phyloP scores from a whole-genome alignment of 2,888 invertebrate genomes.

The Hololepta plana region DNA sequence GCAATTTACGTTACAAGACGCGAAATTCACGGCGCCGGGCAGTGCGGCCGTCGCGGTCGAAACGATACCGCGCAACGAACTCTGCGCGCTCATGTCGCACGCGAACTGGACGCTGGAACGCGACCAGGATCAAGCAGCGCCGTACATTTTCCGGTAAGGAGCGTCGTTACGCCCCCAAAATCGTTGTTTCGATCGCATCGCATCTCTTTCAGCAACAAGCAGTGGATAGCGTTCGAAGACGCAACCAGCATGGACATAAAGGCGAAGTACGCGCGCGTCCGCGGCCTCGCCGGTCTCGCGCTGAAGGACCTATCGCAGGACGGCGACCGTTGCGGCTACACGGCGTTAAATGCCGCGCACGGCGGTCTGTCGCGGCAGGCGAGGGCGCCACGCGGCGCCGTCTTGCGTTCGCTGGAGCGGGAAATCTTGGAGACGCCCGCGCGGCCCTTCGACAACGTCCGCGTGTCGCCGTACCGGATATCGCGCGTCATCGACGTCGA shows the following conservation, averaged over 20 bases:
- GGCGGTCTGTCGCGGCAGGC: constrained; percentile 40
- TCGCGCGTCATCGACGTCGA: constrained; percentile 54
- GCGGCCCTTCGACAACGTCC: constrained; percentile 37
- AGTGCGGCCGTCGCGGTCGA: constrained; percentile 39
- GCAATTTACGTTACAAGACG: constrained; percentile 45
- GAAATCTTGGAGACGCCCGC: constrained; percentile 36
- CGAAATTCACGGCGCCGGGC: constrained; percentile 47
- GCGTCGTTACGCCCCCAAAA: too few relatives aligned
- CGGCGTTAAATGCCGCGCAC: constrained; percentile 28
- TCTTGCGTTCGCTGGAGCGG: constrained; percentile 41
- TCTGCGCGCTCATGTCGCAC: constrained; percentile 38
- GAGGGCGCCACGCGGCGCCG: constrained; percentile 43
- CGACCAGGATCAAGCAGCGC: constrained; percentile 60
- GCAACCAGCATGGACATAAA: constrained; percentile 54
- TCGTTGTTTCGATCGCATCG: not conserved
- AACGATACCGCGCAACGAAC: constrained; percentile 41
- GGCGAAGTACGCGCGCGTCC: constrained; percentile 53
- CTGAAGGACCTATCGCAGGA: constrained; percentile 34
- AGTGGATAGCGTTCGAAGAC: constrained; percentile 65
- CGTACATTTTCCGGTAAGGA: constrained; percentile 52
- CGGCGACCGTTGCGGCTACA: constrained; percentile 31
- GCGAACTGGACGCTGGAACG: constrained; percentile 56
- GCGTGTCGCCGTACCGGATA: constrained; percentile 54
- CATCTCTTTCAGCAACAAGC: constrained; percentile 30
- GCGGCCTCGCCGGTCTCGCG: constrained; percentile 52